Percentiles rank a stretch among this genome's conserved stretches.
Conservation (phyloP, 2,113 vertebrate species). For the Pipa parva region DNA sequence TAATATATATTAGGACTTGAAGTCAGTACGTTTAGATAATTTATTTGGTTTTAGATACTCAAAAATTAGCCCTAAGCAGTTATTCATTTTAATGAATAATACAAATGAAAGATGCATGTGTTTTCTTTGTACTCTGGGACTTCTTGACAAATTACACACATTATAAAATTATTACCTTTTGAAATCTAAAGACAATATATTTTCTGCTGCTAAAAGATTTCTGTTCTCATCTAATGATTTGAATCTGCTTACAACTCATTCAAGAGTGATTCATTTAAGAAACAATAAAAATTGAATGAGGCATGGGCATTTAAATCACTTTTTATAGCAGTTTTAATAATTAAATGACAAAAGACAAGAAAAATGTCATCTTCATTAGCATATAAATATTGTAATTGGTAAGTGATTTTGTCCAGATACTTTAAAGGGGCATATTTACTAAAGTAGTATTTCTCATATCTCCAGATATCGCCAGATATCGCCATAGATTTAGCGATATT, state of each 20-base stretch:
- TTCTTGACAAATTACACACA: constrained; percentile 58
- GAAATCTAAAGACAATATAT: constrained; percentile 33
- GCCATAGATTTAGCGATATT: too few species aligned
- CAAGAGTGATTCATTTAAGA: constrained; percentile 59
- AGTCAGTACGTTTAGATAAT: too few species aligned
- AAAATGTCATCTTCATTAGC: constrained; percentile 61
- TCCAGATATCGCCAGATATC: too few species aligned
- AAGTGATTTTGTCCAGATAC: background rate
- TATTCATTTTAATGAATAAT: constrained; percentile 13
- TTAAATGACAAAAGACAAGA: constrained; percentile 59
- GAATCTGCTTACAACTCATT: constrained; percentile 57
- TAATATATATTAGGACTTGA: too few species aligned
- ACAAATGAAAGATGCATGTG: background rate
- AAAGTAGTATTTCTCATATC: too few species aligned
- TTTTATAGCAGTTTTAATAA: constrained; percentile 62
- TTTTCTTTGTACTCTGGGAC: constrained; percentile 15
- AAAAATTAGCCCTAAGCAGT: too few species aligned
- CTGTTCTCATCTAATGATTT: constrained; percentile 57
- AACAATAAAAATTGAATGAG: constrained; percentile 70
- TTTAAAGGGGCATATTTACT: background rate
- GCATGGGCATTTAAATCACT: constrained; percentile 62
- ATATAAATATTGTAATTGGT: constrained; percentile 48
- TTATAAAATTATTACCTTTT: constrained; percentile 61
- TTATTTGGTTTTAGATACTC: too few species aligned
- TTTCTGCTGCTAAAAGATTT: constrained; percentile 48